Evolutionary conservation across 2,888 invertebrate species (phyloP).

Genomic region (Calliopum simillimum): DNA sequence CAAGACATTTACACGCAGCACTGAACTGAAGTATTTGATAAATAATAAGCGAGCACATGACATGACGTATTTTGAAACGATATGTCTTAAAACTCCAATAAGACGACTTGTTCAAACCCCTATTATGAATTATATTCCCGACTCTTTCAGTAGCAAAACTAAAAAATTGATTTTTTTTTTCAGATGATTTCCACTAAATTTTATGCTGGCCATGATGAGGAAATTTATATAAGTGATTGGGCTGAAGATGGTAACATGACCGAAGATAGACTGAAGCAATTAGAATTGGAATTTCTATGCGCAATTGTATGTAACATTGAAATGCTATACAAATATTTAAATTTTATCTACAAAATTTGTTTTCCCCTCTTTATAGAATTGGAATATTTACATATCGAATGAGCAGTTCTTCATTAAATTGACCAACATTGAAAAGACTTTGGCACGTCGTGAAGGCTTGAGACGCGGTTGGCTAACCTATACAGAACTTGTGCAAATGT

Average conservation of each 20-base stretch:
- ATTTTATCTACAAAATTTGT: neutral
- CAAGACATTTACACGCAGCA: too few species aligned
- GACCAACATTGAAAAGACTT: conserved; percentile 74
- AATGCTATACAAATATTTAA: neutral
- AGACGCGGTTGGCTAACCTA: conserved; percentile 87
- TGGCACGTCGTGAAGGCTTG: conserved; percentile 80
- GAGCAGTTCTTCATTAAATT: conserved; percentile 81
- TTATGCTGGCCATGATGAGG: conserved; percentile 92
- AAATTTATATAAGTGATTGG: conserved; percentile 89
- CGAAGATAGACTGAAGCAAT: conserved; percentile 78
- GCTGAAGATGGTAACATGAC: conserved; percentile 85
- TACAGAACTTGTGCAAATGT: conserved; percentile 75
- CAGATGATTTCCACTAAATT: conserved; percentile 98
- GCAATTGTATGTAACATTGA: conserved; percentile 80
- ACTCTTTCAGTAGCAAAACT: too few species aligned
- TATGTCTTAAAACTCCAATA: too few species aligned
- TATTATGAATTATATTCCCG: too few species aligned
- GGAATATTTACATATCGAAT: conserved; percentile 86
- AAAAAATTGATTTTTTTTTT: conserved; percentile 43
- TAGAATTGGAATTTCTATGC: conserved; percentile 88
- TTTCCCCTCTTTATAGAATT: conserved; percentile 71
- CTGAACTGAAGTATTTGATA: too few species aligned
- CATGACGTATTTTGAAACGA: too few species aligned
- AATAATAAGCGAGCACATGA: too few species aligned
- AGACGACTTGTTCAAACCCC: too few species aligned